Conservation (phyloP, 2,797 vertebrate species). For the Pipistrellus nathusii region DNA sequence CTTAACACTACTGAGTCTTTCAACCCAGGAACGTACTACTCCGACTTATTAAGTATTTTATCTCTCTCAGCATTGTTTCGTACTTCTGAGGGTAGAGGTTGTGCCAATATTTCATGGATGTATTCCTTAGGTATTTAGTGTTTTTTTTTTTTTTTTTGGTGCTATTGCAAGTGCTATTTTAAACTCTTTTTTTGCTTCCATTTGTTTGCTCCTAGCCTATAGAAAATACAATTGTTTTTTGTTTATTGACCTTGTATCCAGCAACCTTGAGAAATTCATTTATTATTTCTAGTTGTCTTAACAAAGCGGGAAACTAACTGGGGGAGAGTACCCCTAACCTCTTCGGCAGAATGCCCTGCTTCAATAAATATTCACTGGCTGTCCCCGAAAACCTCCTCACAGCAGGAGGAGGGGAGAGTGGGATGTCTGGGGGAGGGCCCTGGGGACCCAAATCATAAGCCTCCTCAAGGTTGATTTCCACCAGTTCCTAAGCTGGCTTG, state of each 20-base stretch:
- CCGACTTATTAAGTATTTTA: neutral
- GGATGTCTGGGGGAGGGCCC: neutral
- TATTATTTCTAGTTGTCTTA: constrained; percentile 16
- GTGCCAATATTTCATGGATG: neutral
- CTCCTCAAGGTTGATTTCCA: neutral
- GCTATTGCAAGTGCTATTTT: neutral
- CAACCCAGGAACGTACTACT: neutral
- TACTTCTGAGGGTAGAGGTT: neutral
- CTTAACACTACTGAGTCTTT: neutral
- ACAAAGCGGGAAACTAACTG: neutral
- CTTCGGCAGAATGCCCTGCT: neutral
- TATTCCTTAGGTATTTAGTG: constrained; percentile 5
- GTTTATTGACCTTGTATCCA: neutral
- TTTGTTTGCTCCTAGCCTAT: neutral
- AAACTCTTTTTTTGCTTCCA: neutral
- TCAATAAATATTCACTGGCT: neutral
- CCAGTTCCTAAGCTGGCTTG: neutral
- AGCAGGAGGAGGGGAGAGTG: neutral
- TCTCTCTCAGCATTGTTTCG: constrained; percentile 1
- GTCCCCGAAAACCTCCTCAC: neutral
- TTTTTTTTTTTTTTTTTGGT: neutral
- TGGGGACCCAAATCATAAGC: neutral
- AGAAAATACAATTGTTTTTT: constrained; percentile 14
- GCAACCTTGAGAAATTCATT: constrained; percentile 14
- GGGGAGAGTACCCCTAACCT: neutral